A percentile compares a stretch with the other conserved stretches of the same genome.
phyloP scores from a whole-genome alignment of 1,140 invertebrate species.

The Drosophila baimaii region DNA sequence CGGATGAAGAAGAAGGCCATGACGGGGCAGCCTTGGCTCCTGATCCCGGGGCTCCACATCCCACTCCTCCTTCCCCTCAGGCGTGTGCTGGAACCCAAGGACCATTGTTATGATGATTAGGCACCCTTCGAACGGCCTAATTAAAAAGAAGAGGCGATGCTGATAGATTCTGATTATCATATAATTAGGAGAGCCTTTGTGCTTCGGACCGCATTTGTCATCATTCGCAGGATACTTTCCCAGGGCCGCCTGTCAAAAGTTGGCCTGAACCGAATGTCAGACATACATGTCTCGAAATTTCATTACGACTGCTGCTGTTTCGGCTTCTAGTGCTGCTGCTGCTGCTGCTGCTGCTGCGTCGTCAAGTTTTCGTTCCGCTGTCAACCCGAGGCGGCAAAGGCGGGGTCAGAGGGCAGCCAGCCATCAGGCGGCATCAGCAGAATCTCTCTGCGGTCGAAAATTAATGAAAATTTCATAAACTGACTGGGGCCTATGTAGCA shows the following conservation, averaged over 20 bases:
- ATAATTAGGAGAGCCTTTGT: constrained; percentile 64
- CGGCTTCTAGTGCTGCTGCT: constrained; percentile 44
- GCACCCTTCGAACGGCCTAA: constrained; percentile 52
- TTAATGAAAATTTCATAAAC: constrained; percentile 83
- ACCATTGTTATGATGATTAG: constrained; percentile 78
- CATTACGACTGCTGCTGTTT: constrained; percentile 64
- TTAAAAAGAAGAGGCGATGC: constrained; percentile 69
- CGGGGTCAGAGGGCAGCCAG: constrained; percentile 50
- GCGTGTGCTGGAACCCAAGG: constrained; percentile 1
- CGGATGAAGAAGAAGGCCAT: constrained; percentile 45
- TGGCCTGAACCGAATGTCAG: constrained; percentile 59
- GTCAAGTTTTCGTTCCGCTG: constrained; percentile 80
- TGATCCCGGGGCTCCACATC: constrained; percentile 21
- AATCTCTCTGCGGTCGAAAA: constrained; percentile 79
- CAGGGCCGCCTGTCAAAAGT: constrained; percentile 67
- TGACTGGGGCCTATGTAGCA: constrained; percentile 55
- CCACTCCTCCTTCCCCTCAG: background rate
- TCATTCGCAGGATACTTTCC: constrained; percentile 70
- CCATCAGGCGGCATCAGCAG: constrained; percentile 44
- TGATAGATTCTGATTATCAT: constrained; percentile 76
- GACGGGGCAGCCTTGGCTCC: constrained; percentile 43
- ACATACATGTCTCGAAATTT: constrained; percentile 77
- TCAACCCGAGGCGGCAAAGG: constrained; percentile 68
- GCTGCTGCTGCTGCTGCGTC: constrained; percentile 57
- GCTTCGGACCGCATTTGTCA: constrained; percentile 60